Percentiles rank a stretch among this genome's conserved stretches.
Evolutionary conservation across 2,797 vertebrate species (phyloP).

Genomic region (Fistularia tabacaria): DNA sequence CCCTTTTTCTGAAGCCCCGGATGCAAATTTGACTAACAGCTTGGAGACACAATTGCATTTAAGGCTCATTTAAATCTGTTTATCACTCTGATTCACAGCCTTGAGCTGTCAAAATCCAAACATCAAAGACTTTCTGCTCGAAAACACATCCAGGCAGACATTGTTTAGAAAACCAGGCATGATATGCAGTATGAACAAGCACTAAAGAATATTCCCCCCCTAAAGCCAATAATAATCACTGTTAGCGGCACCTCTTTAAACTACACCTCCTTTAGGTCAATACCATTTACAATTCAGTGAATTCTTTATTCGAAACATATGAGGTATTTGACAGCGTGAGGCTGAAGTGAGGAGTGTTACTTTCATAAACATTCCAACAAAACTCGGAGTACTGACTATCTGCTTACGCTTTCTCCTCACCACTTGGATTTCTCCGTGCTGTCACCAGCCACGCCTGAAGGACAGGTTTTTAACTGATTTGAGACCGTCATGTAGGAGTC

Average conservation of each 20-base stretch:
- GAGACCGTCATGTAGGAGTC: too few relatives aligned
- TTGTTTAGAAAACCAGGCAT: slow-evolving; percentile 34
- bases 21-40: slow-evolving; percentile 48
- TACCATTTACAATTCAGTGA: slow-evolving; percentile 4
- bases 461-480: too few relatives aligned
- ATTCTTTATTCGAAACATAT: slow-evolving; percentile 13
- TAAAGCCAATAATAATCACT: not conserved
- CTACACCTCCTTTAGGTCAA: not conserved
- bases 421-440: too few relatives aligned
- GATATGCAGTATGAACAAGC: slow-evolving; percentile 6
- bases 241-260: not conserved
- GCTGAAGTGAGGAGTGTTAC: not conserved
- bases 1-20: slow-evolving; percentile 40
- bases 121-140: slow-evolving; percentile 53
- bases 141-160: slow-evolving; percentile 33
- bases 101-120: slow-evolving; percentile 47
- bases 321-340: not conserved
- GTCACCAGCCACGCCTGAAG: too few relatives aligned
- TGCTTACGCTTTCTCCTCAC: too few relatives aligned
- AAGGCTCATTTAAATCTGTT: slow-evolving; percentile 64
- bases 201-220: slow-evolving; percentile 5
- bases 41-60: slow-evolving; percentile 58
- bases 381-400: too few relatives aligned
- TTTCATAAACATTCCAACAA: not conserved
- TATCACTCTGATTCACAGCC: slow-evolving; percentile 61